phyloP scores from a whole-genome alignment of 1,140 invertebrate species.

The Meteorus sp. region DNA sequence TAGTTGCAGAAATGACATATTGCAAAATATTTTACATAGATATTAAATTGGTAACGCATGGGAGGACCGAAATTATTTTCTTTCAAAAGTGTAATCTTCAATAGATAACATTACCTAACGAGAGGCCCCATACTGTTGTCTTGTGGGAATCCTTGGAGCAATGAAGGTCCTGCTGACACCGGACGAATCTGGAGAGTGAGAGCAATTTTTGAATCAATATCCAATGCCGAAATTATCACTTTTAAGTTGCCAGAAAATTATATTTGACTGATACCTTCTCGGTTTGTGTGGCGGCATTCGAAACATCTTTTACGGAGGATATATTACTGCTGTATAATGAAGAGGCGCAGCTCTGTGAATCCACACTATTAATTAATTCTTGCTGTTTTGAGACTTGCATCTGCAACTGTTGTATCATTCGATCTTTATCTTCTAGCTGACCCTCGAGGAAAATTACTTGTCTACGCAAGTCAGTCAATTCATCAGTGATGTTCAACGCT shows the following conservation, averaged over 20 bases:
- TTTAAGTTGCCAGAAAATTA: too few species aligned
- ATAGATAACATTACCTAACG: slow-evolving; percentile 58
- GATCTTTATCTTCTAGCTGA: slow-evolving; percentile 73
- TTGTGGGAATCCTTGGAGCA: slow-evolving; percentile 59
- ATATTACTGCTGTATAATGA: slow-evolving; percentile 31
- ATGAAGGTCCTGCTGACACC: slow-evolving; percentile 63
- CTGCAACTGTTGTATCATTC: slow-evolving; percentile 63
- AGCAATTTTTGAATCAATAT: too few species aligned
- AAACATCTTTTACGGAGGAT: slow-evolving; percentile 44
- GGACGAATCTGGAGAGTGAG: slow-evolving; percentile 62
- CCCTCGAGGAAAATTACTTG: slow-evolving; percentile 78
- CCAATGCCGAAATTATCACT: too few species aligned
- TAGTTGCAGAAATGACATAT: slow-evolving; percentile 25
- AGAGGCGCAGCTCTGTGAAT: slow-evolving; percentile 35
- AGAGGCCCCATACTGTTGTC: slow-evolving; percentile 59
- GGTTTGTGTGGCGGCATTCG: slow-evolving; percentile 74
- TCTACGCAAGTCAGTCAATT: slow-evolving; percentile 74
- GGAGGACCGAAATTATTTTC: too few species aligned
- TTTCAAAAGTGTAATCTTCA: background rate
- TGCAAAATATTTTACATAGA: background rate
- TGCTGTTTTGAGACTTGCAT: slow-evolving; percentile 52
- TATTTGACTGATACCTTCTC: slow-evolving; percentile 63
- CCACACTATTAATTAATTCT: slow-evolving; percentile 39
- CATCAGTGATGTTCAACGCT: slow-evolving; percentile 61
- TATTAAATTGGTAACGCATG: background rate